Evolutionary conservation across 2,888 invertebrate genomes (phyloP).

Genomic region (Acanthosepion esculentum): DNA sequence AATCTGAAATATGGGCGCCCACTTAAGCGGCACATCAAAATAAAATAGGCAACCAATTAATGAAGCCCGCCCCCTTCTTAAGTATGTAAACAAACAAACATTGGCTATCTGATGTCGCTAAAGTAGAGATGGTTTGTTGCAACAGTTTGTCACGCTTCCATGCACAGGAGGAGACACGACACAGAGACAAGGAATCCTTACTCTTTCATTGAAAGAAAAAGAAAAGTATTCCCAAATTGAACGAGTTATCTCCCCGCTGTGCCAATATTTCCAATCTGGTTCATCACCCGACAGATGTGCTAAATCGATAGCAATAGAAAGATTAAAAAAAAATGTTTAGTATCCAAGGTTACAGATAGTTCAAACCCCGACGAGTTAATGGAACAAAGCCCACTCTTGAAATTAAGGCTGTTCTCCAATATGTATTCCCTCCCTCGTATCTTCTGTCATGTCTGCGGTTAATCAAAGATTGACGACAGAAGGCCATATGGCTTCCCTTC

Average conservation of each 20-base stretch:
- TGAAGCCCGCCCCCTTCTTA: neutral
- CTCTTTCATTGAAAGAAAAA: neutral
- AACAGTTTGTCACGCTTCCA: neutral
- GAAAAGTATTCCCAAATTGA: neutral
- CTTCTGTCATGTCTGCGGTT: no score
- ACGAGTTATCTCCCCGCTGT: neutral
- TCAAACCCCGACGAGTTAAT: no score
- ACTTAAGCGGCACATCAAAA: neutral
- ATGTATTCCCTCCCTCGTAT: no score
- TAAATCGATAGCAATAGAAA: no score
- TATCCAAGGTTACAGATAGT: no score
- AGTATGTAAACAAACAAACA: slow-evolving; percentile 33
- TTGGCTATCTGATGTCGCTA: neutral
- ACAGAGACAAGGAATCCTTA: neutral
- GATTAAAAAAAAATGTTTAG: no score
- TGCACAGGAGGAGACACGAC: neutral
- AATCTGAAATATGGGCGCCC: neutral
- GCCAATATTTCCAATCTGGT: neutral
- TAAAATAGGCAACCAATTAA: neutral
- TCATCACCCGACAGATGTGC: neutral
- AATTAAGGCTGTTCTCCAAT: no score
- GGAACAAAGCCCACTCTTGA: no score
- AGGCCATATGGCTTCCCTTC: no score
- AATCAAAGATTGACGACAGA: no score
- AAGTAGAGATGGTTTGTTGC: neutral